These are phyloP conservation scores for Muscicapa comitata DNA, from an alignment of 2,797 vertebrate genomes.

Conservation along the genomic window DNA sequence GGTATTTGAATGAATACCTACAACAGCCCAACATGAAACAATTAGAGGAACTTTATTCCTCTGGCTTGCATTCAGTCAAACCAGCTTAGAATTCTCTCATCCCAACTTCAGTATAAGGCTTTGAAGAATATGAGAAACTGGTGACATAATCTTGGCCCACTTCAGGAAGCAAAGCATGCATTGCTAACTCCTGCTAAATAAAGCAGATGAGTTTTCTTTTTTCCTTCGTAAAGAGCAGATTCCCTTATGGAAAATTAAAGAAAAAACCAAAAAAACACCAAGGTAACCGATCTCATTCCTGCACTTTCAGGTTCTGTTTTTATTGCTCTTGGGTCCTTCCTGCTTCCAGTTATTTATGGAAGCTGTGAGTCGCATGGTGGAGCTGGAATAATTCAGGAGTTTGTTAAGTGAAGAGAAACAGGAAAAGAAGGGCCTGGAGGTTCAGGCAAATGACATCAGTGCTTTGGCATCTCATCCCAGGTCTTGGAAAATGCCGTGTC, in stretches of 20 bases:
- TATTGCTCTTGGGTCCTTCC: slow-evolving; percentile 34
- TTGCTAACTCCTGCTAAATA: slow-evolving; percentile 21
- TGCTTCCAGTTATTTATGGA: slow-evolving; percentile 54
- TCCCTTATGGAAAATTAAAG: background rate
- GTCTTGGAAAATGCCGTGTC: slow-evolving; percentile 29
- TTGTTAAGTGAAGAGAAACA: slow-evolving; percentile 50
- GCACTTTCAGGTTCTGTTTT: slow-evolving; percentile 54
- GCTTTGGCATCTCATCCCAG: background rate
- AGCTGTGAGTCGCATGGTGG: slow-evolving; percentile 25
- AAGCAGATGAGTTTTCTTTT: slow-evolving; percentile 29
- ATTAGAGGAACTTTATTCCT: background rate
- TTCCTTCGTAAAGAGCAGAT: slow-evolving; percentile 8
- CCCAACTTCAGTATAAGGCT: background rate
- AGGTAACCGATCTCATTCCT: background rate
- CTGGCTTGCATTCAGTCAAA: background rate
- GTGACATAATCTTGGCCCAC: slow-evolving; percentile 32
- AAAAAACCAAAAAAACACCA: background rate
- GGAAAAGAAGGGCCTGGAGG: slow-evolving; percentile 40
- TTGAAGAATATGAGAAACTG: background rate
- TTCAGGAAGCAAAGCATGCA: background rate
- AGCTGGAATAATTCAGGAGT: slow-evolving; percentile 57
- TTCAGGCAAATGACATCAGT: slow-evolving; percentile 63
- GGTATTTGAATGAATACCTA: background rate
- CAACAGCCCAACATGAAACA: background rate
- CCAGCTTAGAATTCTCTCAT: background rate